These are phyloP conservation scores for Porites australiensis DNA, from an alignment of 64 coral and sea anemone species.

Conservation along the genomic window DNA sequence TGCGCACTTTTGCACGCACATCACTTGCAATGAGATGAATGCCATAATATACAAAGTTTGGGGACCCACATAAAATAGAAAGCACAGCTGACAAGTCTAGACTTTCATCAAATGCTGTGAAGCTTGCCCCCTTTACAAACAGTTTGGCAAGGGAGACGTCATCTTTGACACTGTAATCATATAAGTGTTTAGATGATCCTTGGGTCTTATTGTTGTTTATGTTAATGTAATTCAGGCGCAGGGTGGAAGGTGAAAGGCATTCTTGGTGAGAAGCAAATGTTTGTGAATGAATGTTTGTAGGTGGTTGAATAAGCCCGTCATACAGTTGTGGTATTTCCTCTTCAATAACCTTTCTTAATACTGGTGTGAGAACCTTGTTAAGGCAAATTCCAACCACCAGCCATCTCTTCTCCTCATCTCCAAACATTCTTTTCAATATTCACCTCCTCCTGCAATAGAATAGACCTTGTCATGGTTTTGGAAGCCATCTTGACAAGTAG, in stretches of 20 bases:
- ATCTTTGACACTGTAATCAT: slow-evolving; percentile 54
- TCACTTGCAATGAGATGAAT: slow-evolving; percentile 40
- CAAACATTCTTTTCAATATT: background rate
- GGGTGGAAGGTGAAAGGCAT: background rate
- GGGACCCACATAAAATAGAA: slow-evolving; percentile 53
- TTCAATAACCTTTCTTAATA: slow-evolving; percentile 26
- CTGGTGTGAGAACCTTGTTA: slow-evolving; percentile 61
- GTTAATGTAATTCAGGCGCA: slow-evolving; percentile 58
- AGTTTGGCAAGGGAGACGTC: slow-evolving; percentile 49
- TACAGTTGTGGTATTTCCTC: slow-evolving; percentile 45
- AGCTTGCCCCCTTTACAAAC: slow-evolving; percentile 37
- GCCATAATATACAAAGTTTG: slow-evolving; percentile 18
- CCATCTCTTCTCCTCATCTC: slow-evolving; percentile 66
- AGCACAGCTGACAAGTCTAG: slow-evolving; percentile 73
- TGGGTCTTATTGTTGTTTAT: slow-evolving; percentile 69
- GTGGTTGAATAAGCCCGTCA: background rate
- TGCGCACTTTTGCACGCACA: slow-evolving; percentile 55
- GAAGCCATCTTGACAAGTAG: too few relatives aligned
- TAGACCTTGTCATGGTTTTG: too few relatives aligned
- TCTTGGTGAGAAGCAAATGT: slow-evolving; percentile 9
- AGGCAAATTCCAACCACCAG: slow-evolving; percentile 79
- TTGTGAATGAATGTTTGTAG: slow-evolving; percentile 52
- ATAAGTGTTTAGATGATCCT: slow-evolving; percentile 1
- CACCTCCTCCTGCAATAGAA: too few relatives aligned
- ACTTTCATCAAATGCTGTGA: slow-evolving; percentile 53